Evolutionary conservation across 2,888 invertebrate species (phyloP).

Genomic region (Dasypolia templi): DNA sequence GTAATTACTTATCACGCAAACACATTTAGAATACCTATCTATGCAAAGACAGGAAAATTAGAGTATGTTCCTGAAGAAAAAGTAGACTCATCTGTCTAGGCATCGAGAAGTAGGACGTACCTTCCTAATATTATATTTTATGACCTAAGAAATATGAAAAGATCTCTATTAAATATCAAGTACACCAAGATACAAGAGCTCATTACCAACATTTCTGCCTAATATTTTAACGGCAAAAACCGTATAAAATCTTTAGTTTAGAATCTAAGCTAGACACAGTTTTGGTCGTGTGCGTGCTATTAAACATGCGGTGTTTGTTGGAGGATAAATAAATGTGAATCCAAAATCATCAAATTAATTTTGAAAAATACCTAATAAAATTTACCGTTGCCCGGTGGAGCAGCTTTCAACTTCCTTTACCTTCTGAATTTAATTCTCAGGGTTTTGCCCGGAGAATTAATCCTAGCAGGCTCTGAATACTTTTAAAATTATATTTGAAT

Average conservation of each 20-base stretch:
- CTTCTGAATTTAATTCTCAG: background rate
- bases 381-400: background rate
- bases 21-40: background rate
- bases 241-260: too few relatives aligned
- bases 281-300: too few relatives aligned
- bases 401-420: background rate
- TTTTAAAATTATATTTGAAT: background rate
- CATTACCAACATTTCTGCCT: background rate
- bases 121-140: background rate
- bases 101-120: background rate
- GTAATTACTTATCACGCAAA: background rate
- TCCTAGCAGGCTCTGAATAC: background rate
- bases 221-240: too few relatives aligned
- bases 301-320: too few relatives aligned
- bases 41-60: background rate
- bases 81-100: background rate
- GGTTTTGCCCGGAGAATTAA: too few relatives aligned
- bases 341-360: background rate
- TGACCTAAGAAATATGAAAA: background rate
- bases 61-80: background rate
- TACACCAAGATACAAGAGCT: too few relatives aligned
- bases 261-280: too few relatives aligned
- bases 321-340: background rate
- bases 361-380: background rate
- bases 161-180: background rate